Evolutionary conservation across 1,140 invertebrate genomes (phyloP), one percentile per base, ranked within the genome.

Genomic region (Anastrepha obliqua): DNA sequence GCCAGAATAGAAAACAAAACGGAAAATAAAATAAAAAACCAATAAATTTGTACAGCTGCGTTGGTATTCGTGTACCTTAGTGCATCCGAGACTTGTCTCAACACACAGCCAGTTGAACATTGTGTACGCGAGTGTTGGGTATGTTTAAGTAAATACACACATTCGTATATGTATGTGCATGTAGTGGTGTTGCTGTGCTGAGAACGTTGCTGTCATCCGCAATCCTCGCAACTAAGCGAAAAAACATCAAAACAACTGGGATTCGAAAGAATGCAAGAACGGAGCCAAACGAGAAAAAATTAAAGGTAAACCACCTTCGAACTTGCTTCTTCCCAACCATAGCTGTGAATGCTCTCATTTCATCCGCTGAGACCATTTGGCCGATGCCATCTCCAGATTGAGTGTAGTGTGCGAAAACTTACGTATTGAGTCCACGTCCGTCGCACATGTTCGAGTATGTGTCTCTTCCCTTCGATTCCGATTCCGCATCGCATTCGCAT

Each of bases 21-120:
- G 20, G 29, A 29, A 58, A 51, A 81, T n/a, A 51, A 81, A 81
- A 55, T 55, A 62, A 29, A 67, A 81, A 81, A 2, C 47, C 74
- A 81, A 81, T 78, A 78, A 67, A 81, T 81, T 81, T 81, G 74
- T 81, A 81, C 74, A 81, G 74, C 74, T 81, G 74, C 42, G 74
- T 81, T 81, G 74, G 74, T 81, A 81, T 81, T 51, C 20, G 42
- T 39, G 64, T 39, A 67, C 7, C 29, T 20, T 4, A 29, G 29
- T 39, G 64, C 29, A 39, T 39, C 29, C 6, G n/a, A 67, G 13
- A 58, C 7, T 8, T 13, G 60, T 39, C 29, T 20, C 64, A n/a
- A 55, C 44, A 58, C 74, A 51, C 74, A 11, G 42, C 42, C 3
- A 44, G 17, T 74, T 44, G 67, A 74, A 42, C 42, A 42, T 74